Evolutionary conservation across 2,113 vertebrate genomes (phyloP).

Genomic region (Hypocryptadius cinnamomeus): DNA sequence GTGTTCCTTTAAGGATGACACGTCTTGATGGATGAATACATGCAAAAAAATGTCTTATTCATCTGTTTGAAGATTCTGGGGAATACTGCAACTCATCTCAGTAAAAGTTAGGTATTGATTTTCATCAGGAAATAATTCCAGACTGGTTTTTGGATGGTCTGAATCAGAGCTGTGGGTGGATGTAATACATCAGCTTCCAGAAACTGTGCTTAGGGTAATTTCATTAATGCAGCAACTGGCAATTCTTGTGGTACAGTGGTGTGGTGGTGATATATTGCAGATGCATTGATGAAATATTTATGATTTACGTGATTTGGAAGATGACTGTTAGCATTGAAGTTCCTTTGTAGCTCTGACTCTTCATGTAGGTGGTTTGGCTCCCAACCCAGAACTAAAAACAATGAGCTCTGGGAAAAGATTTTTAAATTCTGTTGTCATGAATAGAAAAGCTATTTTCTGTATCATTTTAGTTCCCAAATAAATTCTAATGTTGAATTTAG

Average conservation of each 20-base stretch:
- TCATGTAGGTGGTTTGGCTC: not conserved
- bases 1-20: not conserved
- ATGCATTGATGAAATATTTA: not conserved
- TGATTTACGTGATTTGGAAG: not conserved
- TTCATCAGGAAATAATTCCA: not conserved
- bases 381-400: not conserved
- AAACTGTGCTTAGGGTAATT: not conserved
- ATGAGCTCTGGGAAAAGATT: not conserved
- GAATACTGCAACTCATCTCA: not conserved
- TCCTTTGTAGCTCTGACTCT: not conserved
- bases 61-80: not conserved
- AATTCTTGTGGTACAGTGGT: not conserved
- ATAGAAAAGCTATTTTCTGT: not conserved
- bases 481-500: not conserved
- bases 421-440: not conserved
- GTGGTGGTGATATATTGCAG: not conserved
- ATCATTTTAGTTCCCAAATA: not conserved
- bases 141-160: not conserved
- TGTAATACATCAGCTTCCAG: not conserved
- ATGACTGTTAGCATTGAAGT: not conserved
- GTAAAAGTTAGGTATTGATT: conserved; percentile 7
- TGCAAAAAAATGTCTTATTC: not conserved
- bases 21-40: not conserved
- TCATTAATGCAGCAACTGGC: not conserved
- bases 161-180: not conserved